Conservation (phyloP, 2,888 invertebrate species). For the Drosophila nr. medialis region DNA sequence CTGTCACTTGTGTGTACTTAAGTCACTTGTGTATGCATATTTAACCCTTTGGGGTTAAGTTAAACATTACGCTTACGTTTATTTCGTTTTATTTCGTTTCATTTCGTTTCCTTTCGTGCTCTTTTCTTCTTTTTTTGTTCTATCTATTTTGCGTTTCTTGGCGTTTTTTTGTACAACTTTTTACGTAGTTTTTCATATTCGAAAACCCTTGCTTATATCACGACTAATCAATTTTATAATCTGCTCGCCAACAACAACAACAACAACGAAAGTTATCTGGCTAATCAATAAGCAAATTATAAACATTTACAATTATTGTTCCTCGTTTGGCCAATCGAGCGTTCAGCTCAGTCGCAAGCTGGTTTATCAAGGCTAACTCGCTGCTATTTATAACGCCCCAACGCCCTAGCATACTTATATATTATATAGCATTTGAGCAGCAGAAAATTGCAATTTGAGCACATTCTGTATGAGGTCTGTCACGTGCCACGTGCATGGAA, state of each 20-base stretch:
- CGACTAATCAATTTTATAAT: conserved; percentile 50
- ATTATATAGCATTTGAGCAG: background rate
- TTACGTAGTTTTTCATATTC: conserved; percentile 4
- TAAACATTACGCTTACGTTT: conserved; percentile 73
- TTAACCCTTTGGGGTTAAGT: conserved; percentile 77
- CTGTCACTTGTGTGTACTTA: conserved; percentile 17
- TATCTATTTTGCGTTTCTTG: conserved; percentile 11
- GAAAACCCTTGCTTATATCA: conserved; percentile 47
- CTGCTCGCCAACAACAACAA: conserved; percentile 40
- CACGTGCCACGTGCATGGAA: conserved; percentile 66
- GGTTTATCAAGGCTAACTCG: conserved; percentile 66
- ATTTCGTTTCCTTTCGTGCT: too few species aligned
- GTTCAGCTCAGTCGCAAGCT: conserved; percentile 27
- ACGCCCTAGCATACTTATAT: conserved; percentile 9
- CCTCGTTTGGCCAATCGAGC: conserved; percentile 53
- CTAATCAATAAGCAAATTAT: conserved; percentile 73
- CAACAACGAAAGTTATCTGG: conserved; percentile 24
- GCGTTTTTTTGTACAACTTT: conserved; percentile 18
- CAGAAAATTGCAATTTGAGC: conserved; percentile 20
- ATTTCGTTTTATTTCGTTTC: conserved; percentile 38
- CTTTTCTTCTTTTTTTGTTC: background rate
- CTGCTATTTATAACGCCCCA: conserved; percentile 56
- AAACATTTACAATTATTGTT: conserved; percentile 66
- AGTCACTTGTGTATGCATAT: conserved; percentile 64
- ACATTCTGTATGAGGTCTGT: conserved; percentile 15